Base-by-base conservation (phyloP, 2,888 invertebrate species). In the Euspilapteryx auroguttella region DNA sequence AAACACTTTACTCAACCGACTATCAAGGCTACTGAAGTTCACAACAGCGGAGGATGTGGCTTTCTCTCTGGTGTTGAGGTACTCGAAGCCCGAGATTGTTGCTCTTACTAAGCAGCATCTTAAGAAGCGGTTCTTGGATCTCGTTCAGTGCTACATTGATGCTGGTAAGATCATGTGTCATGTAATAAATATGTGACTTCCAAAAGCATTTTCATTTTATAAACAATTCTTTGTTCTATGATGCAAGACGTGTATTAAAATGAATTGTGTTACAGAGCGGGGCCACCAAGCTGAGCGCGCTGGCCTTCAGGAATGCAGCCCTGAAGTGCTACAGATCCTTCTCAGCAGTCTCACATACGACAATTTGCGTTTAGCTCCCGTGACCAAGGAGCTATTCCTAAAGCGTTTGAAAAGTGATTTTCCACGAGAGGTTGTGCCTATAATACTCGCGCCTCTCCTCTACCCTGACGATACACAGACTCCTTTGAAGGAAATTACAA, bases 31-130 rank as follows among this genome's bases (percentile, higher is more conserved):
- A 49, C 81, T 94, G 49, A 88, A 88, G 58, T 82, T 95, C 49
- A 87, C 87, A 35, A 83, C 89, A 44, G 87, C 94, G 25, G 92
- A 94, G 71, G 95, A 96, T 80, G 89, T 94, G 49, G 87, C 90
- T 28, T 86, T 95, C 65, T 90, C 91, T 32, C 79, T 96, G 48
- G 88, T 91, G 35, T 75, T 95, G 39, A 82, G 87, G 41, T 93
- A 94, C 11, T 80, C 84, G 24, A 87, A 86, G 58, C 53, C 81
- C 26, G 94, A 94, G 46, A 80, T 89, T 32, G 80, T 83, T 35
- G 78, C 77, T 40, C 78, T 85, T 48, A 89, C 94, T 14, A 79
- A 83, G 42, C 85, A 86, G 46, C 90, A 91, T 62, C 78, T 94
- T 33, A 86, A 86, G 54, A 83, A 83, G 56, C 86, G 88, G 55